Percentiles rank a stretch among this genome's conserved stretches.
Conservation (phyloP, 1,140 invertebrate genomes). For the Cotesia chilonis region DNA sequence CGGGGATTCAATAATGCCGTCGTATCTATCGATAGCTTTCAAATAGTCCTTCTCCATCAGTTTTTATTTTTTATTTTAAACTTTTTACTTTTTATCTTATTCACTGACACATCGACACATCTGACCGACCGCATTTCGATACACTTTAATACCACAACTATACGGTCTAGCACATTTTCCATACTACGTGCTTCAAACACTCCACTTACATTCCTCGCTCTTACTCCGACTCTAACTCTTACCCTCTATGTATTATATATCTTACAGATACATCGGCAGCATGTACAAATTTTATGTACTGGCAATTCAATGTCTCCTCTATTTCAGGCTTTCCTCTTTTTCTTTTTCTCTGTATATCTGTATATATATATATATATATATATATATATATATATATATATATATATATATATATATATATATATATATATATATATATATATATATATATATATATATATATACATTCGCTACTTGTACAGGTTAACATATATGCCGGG, state of each 20-base stretch:
- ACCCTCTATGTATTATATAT: slow-evolving; percentile 21
- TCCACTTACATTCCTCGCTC: slow-evolving; percentile 36
- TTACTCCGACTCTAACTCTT: slow-evolving; percentile 7
- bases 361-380: slow-evolving; percentile 9
- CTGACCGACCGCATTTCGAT: slow-evolving; percentile 21
- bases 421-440: background rate
- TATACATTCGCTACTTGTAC: slow-evolving; percentile 4
- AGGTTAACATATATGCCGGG: background rate
- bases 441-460: slow-evolving; percentile 6
- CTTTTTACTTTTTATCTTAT: slow-evolving; percentile 4
- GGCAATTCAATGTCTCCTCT: no score
- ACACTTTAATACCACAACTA: background rate
- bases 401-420: slow-evolving; percentile 5
- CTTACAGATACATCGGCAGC: slow-evolving; percentile 40
- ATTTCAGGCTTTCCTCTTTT: background rate
- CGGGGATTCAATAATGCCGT: slow-evolving; percentile 12
- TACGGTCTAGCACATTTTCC: background rate
- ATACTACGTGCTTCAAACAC: slow-evolving; percentile 16
- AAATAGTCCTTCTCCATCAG: slow-evolving; percentile 12
- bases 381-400: background rate
- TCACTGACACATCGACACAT: background rate
- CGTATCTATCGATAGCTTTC: slow-evolving; percentile 17
- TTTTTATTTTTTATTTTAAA: no score
- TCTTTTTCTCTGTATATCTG: background rate
- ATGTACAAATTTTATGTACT: slow-evolving; percentile 33